Conservation (phyloP, 2,113 vertebrate species). For the Pogonocichla stellata region DNA sequence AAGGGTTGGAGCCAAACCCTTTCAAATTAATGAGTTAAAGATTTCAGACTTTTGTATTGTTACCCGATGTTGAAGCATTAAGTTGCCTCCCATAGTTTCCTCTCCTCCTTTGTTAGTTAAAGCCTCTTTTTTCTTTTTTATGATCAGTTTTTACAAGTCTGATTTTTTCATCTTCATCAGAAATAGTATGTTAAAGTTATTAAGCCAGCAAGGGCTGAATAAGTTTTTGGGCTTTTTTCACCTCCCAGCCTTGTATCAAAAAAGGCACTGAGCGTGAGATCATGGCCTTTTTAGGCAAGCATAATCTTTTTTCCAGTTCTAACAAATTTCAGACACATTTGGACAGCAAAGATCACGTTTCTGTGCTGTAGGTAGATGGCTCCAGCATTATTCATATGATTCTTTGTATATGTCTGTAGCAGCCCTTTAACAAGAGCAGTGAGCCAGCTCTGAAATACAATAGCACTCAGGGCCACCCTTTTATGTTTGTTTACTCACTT, state of each 20-base stretch:
- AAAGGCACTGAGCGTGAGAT: not conserved
- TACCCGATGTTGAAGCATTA: not conserved
- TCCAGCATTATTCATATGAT: constrained; percentile 66
- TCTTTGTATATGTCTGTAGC: constrained; percentile 68
- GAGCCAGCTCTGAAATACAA: constrained; percentile 69
- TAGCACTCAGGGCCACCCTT: constrained; percentile 53
- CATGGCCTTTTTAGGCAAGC: constrained; percentile 65
- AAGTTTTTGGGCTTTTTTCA: not conserved
- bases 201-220: constrained; percentile 19
- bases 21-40: constrained; percentile 57
- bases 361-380: constrained; percentile 74
- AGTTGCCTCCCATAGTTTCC: not conserved
- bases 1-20: not conserved
- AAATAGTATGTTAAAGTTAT: constrained; percentile 55
- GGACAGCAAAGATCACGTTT: constrained; percentile 72
- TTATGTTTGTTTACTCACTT: constrained; percentile 76
- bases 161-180: constrained; percentile 45
- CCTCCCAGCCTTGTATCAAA: not conserved
- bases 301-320: constrained; percentile 76
- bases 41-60: constrained; percentile 8
- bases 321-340: constrained; percentile 75
- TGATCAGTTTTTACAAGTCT: constrained; percentile 3
- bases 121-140: not conserved
- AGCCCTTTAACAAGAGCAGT: constrained; percentile 65
- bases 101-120: not conserved